Evolutionary conservation across 2,888 invertebrate genomes (phyloP).

Genomic region (Cataglyphis altisquamis): DNA sequence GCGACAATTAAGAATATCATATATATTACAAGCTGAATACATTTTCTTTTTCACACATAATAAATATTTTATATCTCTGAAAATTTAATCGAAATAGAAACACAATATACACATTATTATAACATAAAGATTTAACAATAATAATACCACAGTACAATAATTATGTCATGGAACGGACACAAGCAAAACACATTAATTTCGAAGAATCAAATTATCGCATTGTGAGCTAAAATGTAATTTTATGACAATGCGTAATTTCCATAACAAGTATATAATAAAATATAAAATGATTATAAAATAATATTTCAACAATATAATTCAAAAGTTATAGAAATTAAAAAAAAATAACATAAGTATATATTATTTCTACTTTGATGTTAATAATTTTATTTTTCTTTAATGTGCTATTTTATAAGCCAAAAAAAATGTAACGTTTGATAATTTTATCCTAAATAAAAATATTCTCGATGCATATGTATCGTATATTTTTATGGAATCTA

Average conservation of each 20-base stretch:
- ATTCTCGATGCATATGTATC: background rate
- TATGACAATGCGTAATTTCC: slow-evolving; percentile 25
- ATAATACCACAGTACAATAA: slow-evolving; percentile 30
- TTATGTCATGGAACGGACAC: background rate
- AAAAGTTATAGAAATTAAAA: slow-evolving; percentile 20
- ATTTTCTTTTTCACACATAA: background rate
- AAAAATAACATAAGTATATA: background rate
- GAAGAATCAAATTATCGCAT: slow-evolving; percentile 41
- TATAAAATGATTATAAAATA: slow-evolving; percentile 32
- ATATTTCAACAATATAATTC: background rate
- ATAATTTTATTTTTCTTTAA: slow-evolving; percentile 13
- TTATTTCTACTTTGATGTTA: background rate
- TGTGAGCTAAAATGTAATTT: slow-evolving; percentile 36
- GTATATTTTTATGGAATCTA: background rate
- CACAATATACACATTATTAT: background rate
- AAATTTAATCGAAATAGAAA: slow-evolving; percentile 17
- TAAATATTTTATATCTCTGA: background rate
- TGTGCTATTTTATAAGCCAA: background rate
- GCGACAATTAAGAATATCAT: background rate
- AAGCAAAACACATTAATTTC: slow-evolving; percentile 23
- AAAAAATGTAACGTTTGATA: background rate
- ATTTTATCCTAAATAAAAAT: background rate
- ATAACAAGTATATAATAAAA: slow-evolving; percentile 38
- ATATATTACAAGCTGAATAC: background rate
- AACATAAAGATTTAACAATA: slow-evolving; percentile 6